phyloP scores from a whole-genome alignment of 2,797 vertebrate species.

The Acridotheres tristis region DNA sequence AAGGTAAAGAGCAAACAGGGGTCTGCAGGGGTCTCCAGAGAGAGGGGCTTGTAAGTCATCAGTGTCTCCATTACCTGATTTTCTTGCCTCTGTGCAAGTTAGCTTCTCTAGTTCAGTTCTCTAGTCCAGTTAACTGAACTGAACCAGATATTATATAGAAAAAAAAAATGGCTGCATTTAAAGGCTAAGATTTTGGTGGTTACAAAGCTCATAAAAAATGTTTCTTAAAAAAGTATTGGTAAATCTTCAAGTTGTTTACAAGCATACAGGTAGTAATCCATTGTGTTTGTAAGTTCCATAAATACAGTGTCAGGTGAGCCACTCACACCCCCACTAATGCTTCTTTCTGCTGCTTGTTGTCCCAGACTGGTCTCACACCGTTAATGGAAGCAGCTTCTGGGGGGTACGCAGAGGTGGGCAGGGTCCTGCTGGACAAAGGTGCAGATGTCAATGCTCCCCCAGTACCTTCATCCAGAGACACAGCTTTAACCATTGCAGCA shows the following conservation, averaged over 20 bases:
- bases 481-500: conserved; percentile 84
- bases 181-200: neutral
- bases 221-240: neutral
- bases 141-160: neutral
- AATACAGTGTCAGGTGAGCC: neutral
- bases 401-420: conserved; percentile 83
- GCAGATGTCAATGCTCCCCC: conserved; percentile 85
- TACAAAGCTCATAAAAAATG: neutral
- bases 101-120: neutral
- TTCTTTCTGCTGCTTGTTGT: neutral
- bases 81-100: neutral
- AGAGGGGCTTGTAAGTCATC: neutral
- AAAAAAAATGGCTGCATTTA: neutral
- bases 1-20: conserved; percentile 72
- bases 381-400: conserved; percentile 85
- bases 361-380: conserved; percentile 81
- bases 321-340: neutral
- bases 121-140: neutral
- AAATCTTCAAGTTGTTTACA: neutral
- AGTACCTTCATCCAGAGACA: conserved; percentile 83
- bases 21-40: neutral
- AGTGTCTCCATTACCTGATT: neutral
- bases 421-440: conserved; percentile 84
- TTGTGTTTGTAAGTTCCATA: neutral
- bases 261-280: accelerated